Evolutionary conservation across 2,888 invertebrate species (phyloP).

Genomic region (Drosophila fungiperda): DNA sequence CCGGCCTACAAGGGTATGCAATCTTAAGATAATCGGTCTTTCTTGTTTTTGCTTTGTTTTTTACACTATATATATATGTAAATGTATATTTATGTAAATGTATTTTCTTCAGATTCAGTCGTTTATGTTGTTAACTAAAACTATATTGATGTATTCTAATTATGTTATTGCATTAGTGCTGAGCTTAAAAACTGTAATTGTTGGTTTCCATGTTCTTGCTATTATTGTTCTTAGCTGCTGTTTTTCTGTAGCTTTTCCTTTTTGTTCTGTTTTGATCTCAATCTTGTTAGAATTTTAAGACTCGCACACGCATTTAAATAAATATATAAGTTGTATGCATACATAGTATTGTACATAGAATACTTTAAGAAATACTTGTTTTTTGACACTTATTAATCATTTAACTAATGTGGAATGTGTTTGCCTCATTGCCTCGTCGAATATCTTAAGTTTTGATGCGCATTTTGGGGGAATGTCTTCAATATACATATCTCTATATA

Average conservation of each 20-base stretch:
- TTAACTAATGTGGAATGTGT: slow-evolving; percentile 57
- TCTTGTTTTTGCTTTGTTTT: slow-evolving; percentile 5
- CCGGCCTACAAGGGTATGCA: not conserved
- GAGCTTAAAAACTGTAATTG: slow-evolving; percentile 51
- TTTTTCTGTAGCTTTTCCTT: not conserved
- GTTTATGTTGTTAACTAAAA: slow-evolving; percentile 54
- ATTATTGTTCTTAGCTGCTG: slow-evolving; percentile 26
- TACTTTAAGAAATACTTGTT: slow-evolving; percentile 61
- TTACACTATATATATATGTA: slow-evolving; percentile 19
- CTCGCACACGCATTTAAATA: slow-evolving; percentile 36
- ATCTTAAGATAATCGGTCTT: not conserved
- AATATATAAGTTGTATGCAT: slow-evolving; percentile 37
- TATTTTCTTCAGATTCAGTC: slow-evolving; percentile 65
- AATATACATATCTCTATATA: not conserved
- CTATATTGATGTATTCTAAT: slow-evolving; percentile 43
- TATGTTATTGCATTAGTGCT: slow-evolving; percentile 41
- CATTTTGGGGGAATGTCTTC: slow-evolving; percentile 29
- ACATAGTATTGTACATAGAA: slow-evolving; percentile 48
- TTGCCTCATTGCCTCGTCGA: slow-evolving; percentile 47
- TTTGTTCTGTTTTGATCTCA: not conserved
- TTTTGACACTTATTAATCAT: slow-evolving; percentile 44
- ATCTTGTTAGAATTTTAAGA: not conserved
- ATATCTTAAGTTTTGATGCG: slow-evolving; percentile 8
- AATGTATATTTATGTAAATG: slow-evolving; percentile 44
- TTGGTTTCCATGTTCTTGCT: slow-evolving; percentile 35